Evolutionary conservation across 2,797 vertebrate species (phyloP).

Genomic region (Arvicola amphibius): DNA sequence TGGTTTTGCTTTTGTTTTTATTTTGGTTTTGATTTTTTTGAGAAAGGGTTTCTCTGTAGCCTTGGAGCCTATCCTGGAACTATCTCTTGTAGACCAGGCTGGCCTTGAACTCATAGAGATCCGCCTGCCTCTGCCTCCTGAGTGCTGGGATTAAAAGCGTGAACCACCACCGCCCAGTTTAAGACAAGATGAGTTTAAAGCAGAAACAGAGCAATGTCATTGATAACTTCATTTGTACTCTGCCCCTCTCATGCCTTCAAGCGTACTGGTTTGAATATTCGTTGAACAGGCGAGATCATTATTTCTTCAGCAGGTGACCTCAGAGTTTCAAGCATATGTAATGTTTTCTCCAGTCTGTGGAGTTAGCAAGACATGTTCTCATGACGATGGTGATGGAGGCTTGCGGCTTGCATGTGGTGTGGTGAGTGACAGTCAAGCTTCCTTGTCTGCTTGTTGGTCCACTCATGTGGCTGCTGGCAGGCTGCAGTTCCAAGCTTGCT

Average conservation of each 20-base stretch:
- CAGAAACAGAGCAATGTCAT: background rate
- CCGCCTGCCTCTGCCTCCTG: no score
- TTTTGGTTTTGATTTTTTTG: no score
- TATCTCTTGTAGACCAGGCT: no score
- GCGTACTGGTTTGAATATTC: constrained; percentile 30
- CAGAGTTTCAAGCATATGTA: background rate
- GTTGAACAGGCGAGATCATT: constrained; percentile 16
- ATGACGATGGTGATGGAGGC: background rate
- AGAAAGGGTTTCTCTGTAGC: no score
- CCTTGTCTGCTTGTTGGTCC: background rate
- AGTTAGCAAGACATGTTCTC: background rate
- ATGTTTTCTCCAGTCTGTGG: constrained; percentile 27
- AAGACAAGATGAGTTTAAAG: background rate
- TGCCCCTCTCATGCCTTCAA: background rate
- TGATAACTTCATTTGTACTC: background rate
- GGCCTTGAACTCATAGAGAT: no score
- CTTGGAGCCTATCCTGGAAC: no score
- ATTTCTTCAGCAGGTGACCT: constrained; percentile 46
- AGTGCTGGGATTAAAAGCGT: no score
- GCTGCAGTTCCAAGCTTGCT: background rate
- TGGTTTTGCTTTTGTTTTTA: no score
- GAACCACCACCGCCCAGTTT: background rate
- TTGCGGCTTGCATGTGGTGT: background rate
- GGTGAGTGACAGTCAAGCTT: background rate
- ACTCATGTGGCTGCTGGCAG: background rate